phyloP scores from a whole-genome alignment of 30 jellyfish, hydroid and myxozoan genomes.

The Aurelia sp. region DNA sequence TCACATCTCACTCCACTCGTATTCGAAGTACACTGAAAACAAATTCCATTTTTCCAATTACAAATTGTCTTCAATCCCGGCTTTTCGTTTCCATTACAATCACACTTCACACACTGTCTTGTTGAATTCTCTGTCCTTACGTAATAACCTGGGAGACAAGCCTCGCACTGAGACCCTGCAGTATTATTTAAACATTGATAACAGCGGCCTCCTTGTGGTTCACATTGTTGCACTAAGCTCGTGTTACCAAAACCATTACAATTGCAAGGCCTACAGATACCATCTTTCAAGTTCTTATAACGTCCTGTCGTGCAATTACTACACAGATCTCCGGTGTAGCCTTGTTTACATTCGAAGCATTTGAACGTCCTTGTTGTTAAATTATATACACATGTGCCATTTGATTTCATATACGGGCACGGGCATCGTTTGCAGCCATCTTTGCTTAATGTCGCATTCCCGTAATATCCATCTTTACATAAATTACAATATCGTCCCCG shows the following conservation, averaged over 20 bases:
- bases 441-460: slow-evolving; percentile 64
- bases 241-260: slow-evolving; percentile 60
- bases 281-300: slow-evolving; percentile 27
- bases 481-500: slow-evolving; percentile 53
- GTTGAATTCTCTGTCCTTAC: slow-evolving; percentile 7
- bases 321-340: slow-evolving; percentile 51
- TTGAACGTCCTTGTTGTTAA: slow-evolving; percentile 10
- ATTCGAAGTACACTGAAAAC: slow-evolving; percentile 29
- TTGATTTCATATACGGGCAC: slow-evolving; percentile 45
- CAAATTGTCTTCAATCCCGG: slow-evolving; percentile 38
- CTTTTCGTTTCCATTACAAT: slow-evolving; percentile 52
- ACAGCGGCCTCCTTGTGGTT: slow-evolving; percentile 55
- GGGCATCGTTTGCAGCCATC: slow-evolving; percentile 73
- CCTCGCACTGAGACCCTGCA: slow-evolving; percentile 65
- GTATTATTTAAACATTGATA: slow-evolving; percentile 40
- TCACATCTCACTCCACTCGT: slow-evolving; percentile 67
- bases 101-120: slow-evolving; percentile 38
- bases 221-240: slow-evolving; percentile 49
- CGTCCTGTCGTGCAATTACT: slow-evolving; percentile 29
- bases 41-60: slow-evolving; percentile 43
- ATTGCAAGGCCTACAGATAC: slow-evolving; percentile 46
- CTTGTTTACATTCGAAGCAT: slow-evolving; percentile 45
- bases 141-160: slow-evolving; percentile 45
- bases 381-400: slow-evolving; percentile 39
- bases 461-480: slow-evolving; percentile 68